These are phyloP conservation scores for Athrips mouffetella DNA, from an alignment of 2,888 invertebrate genomes.

Conservation along the genomic window DNA sequence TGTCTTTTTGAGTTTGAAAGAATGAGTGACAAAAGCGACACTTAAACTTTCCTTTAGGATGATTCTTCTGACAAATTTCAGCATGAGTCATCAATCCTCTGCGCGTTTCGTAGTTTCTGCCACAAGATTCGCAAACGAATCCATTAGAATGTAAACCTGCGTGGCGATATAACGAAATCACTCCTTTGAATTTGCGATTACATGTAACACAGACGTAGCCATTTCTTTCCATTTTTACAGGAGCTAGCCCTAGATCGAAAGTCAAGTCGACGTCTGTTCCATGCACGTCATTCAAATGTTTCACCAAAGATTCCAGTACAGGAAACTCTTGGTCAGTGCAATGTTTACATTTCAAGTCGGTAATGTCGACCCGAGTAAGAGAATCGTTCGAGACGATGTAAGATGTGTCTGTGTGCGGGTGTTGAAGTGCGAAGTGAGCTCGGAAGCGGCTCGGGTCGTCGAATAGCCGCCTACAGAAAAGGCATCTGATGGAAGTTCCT, in stretches of 20 bases:
- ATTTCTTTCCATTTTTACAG: slow-evolving; percentile 21
- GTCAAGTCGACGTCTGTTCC: slow-evolving; percentile 17
- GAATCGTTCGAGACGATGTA: not conserved
- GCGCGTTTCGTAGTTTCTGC: slow-evolving; percentile 9
- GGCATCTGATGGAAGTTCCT: not conserved
- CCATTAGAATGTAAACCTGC: slow-evolving; percentile 23
- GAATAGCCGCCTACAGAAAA: slow-evolving; percentile 22
- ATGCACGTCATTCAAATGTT: slow-evolving; percentile 25
- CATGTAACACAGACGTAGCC: slow-evolving; percentile 24
- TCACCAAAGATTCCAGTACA: slow-evolving; percentile 17
- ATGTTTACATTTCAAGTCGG: slow-evolving; percentile 21
- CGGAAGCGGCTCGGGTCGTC: slow-evolving; percentile 13
- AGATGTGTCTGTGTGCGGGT: not conserved
- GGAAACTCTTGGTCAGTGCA: slow-evolving; percentile 16
- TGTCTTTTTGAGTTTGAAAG: not conserved
- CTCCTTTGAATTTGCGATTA: slow-evolving; percentile 18
- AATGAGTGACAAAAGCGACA: not conserved
- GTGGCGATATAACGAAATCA: slow-evolving; percentile 22
- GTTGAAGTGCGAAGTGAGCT: slow-evolving; percentile 1
- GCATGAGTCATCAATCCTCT: not conserved
- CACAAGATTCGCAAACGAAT: slow-evolving; percentile 28
- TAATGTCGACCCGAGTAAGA: slow-evolving; percentile 22
- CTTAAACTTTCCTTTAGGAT: not conserved
- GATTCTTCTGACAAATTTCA: not conserved
- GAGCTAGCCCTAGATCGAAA: slow-evolving; percentile 20